Evolutionary conservation across 2,888 invertebrate genomes (phyloP), one percentile per base, ranked within the genome.

Genomic region (Yponomeuta sedellus): DNA sequence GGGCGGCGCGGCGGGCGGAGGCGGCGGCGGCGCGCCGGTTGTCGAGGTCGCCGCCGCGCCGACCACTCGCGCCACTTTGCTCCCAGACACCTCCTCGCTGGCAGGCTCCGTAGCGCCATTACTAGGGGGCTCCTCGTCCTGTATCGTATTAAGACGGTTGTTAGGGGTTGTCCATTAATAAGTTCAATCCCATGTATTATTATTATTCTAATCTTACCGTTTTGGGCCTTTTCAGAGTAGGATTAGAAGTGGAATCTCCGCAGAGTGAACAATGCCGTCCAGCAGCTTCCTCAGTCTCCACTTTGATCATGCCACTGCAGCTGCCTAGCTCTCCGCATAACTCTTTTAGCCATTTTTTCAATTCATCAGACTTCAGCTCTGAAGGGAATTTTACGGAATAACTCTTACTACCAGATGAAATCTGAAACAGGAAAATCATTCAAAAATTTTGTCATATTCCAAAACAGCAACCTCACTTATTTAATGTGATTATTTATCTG

Each of bases 1-100:
- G 28, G 97, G 96, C 66, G 93, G 93, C 52, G 92, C 67, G 68
- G 84, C 77, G 58, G 90, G 82, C 68, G 92, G 77, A 25, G 88
- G 88, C 67, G 85, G 92, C 73, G 82, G 85, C 81, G 71, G 88
- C 61, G 78, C 79, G 68, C 92, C 91, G 25, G 94, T 94, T 0
- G 95, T 94, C 0, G 94, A 94, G 3, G 94, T 94, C 2, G 95
- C 95, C 28, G 95, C 67, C 94, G 93, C 86, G 94, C 94, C 66
- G 85, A 83, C 57, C 70, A 88, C 86, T 25, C 92, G 89, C 70
- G 92, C 89, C 71, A 86, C 67, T 71, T 88, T 88, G 3, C 80
- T 66, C 1, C 73, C 44, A 65, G 69, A 73, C 10, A 56, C 72
- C 20, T 68, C 66, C 4, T 75, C 75, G 65, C 71, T 70, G 4